These are phyloP conservation scores for Idaea dimidiata DNA, from an alignment of 2,888 invertebrate genomes.

Conservation along the genomic window DNA sequence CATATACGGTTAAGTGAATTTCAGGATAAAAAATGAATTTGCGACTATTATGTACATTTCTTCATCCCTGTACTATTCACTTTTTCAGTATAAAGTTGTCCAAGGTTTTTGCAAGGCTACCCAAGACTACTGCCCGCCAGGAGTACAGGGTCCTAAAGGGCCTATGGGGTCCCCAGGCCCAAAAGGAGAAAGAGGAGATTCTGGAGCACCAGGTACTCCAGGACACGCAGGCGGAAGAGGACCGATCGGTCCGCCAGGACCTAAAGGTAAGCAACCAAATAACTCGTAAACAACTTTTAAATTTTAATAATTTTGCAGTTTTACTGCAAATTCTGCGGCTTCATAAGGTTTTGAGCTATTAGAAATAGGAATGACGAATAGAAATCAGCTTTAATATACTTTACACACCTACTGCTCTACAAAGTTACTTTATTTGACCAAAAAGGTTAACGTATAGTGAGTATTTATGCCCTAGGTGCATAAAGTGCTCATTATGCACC, in stretches of 20 bases:
- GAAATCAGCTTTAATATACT: too few relatives aligned
- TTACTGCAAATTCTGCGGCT: background rate
- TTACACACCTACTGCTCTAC: too few relatives aligned
- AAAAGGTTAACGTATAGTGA: too few relatives aligned
- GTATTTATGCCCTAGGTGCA: too few relatives aligned
- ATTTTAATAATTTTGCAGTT: background rate
- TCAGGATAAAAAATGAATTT: too few relatives aligned
- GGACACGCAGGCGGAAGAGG: slow-evolving; percentile 87
- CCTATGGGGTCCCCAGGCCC: slow-evolving; percentile 81
- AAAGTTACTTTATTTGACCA: too few relatives aligned
- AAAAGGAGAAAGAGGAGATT: slow-evolving; percentile 84
- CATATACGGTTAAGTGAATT: too few relatives aligned
- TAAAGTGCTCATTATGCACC: too few relatives aligned
- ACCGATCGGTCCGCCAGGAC: slow-evolving; percentile 82
- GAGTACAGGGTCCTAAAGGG: slow-evolving; percentile 83
- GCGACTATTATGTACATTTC: background rate
- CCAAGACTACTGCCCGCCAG: slow-evolving; percentile 89
- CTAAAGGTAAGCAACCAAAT: slow-evolving; percentile 63
- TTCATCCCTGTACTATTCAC: background rate
- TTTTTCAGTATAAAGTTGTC: slow-evolving; percentile 87
- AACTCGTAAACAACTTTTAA: background rate
- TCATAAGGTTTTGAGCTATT: too few relatives aligned
- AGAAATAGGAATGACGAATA: too few relatives aligned
- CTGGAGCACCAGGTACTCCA: slow-evolving; percentile 85
- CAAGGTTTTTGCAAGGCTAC: slow-evolving; percentile 92